Base-by-base conservation (phyloP, 2,113 vertebrate genomes). In the Ptilonorhynchus violaceus region DNA sequence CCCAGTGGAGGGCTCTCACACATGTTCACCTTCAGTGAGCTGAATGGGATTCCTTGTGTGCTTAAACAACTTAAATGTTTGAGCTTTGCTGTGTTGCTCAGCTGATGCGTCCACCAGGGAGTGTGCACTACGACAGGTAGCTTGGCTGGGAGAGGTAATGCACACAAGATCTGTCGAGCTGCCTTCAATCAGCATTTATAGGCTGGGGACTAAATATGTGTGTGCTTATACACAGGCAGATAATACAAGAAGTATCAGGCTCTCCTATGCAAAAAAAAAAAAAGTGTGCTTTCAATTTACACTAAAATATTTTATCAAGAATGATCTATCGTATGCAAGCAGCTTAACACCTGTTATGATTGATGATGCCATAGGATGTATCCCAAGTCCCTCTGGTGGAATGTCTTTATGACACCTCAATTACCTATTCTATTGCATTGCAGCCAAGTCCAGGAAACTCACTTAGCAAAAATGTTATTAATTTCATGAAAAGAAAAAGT, bases 31-130 rank as follows among this genome's bases (percentile, higher is more conserved):
- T 82, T 70, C 77, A 7, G 0, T 8, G 19, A 89, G 56, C 58
- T 94, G 84, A 93, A 94, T 79, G 62, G 49, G 53, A 93, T 88
- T 87, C 73, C 74, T 95, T 92, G 93, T 92, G 74, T 37, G 49
- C 70, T 88, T 80, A 24, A 79, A 56, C 39, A 88, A 55, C 56
- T 39, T 25, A 23, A 59, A 23, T 24, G n/a, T 69, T 76, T 68
- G 85, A 69, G 69, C 62, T 72, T 37, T n/a, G 49, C 80, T 39
- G 24, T 44, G 7, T 25, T 81, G 59, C 93, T 85, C 64, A 67
- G 86, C 68, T 88, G 91, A 82, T 25, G 6, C 7, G 4, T 68
- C 53, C 55, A 60, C 12, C 52, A 22, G 28, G 46, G 63, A 70
- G 21, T 5, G 14, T 18, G 41, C 37, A 6, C 41, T 82, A 47